Percentiles rank a stretch among this genome's conserved stretches.
Evolutionary conservation across 2,113 vertebrate genomes (phyloP).

Genomic region (Noturus placidus): DNA sequence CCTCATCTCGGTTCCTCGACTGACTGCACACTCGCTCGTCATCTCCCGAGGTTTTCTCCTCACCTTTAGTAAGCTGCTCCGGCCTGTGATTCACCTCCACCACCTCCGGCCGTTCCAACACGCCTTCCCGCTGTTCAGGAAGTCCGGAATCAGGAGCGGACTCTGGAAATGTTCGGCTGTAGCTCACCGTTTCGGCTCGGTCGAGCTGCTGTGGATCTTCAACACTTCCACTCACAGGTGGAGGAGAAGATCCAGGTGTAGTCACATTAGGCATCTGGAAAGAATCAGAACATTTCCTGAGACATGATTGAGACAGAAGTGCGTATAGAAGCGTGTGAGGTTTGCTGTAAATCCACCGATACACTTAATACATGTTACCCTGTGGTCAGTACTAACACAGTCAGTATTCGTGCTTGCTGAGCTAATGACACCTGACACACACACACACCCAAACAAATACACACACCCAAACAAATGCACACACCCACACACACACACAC

Average conservation of each 20-base stretch:
- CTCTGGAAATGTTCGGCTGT: not conserved
- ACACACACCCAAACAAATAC: too few species aligned
- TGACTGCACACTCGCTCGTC: not conserved
- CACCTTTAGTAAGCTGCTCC: not conserved
- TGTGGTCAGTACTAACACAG: too few species aligned
- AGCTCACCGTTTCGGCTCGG: not conserved
- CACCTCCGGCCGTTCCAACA: not conserved
- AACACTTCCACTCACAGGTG: slow-evolving; percentile 42
- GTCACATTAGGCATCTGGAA: slow-evolving; percentile 52
- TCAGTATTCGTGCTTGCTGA: too few species aligned
- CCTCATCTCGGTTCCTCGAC: slow-evolving; percentile 43
- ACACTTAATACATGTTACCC: too few species aligned
- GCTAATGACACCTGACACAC: too few species aligned
- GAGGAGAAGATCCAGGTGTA: slow-evolving; percentile 39
- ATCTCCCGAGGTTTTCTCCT: not conserved
- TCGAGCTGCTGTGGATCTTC: not conserved
- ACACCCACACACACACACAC: not conserved
- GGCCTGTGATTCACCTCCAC: not conserved
- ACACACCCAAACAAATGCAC: too few species aligned
- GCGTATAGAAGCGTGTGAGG: not conserved
- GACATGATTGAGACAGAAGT: not conserved
- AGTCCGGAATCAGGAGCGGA: not conserved
- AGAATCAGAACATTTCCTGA: not conserved
- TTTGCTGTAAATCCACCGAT: not conserved
- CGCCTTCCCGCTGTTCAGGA: not conserved